Base-by-base conservation (phyloP, 23 tunicate genomes). In the Phallusia fumigata region DNA sequence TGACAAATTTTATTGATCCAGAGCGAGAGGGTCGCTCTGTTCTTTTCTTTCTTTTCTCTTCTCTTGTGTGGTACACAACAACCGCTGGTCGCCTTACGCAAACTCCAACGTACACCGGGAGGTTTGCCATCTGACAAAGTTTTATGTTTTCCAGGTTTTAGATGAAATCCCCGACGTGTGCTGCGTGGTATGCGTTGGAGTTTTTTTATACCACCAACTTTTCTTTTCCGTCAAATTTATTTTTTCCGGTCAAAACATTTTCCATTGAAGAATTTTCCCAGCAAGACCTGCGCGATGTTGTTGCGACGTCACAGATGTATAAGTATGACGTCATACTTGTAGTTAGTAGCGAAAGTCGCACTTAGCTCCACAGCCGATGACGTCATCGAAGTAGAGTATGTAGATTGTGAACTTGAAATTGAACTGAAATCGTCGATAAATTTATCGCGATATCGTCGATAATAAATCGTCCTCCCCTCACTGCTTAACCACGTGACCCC, bases 401-500 rank as follows among this genome's bases (percentile, higher is more conserved):
- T 40, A 3, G 47, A 40, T 40, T 40, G 47, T 40, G 47, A 10
- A 40, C 5, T 3, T 40, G 47, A 40, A 40, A 5, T 40, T 40
- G 47, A 40, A 40, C 47, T 40, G 10, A 40, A 40, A 58, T 58
- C 3, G 69, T 21, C 28, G 69, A 58, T 21, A 58, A n/a, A 22
- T 22, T 58, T 58, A 24, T 24, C 69, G 69, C 69, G 26, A 21
- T 58, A 6, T 58, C 69, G 69, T 58, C 69, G 69, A 58, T 58
- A 58, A 58, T 58, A 58, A 22, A 24, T 22, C 69, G 28, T 24
- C 28, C 69, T 3, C 69, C 69, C 69, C 69, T 58, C 69, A 58
- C 69, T 58, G 69, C 69, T 58, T 58, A 24, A 58, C 5, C 69
- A 24, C 69, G 69, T 24, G 69, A 58, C 26, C 69, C 69, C 69